Conservation (phyloP, 2,797 vertebrate genomes). For the Acipenser ruthenus region DNA sequence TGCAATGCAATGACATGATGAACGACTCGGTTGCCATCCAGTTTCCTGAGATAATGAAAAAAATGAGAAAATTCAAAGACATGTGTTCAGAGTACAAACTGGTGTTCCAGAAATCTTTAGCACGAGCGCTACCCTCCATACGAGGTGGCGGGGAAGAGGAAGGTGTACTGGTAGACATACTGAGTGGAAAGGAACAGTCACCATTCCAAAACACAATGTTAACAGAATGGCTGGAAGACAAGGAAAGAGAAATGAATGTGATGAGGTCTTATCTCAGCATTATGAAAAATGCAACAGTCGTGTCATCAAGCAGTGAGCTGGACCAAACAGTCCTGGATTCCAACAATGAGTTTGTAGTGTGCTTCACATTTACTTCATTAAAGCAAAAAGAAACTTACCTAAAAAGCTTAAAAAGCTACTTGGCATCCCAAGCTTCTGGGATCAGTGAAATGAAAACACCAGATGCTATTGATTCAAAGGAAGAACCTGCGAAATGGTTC, state of each 20-base stretch:
- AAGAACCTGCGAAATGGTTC: slow-evolving; percentile 21
- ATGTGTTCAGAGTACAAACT: slow-evolving; percentile 29
- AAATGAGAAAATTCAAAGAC: slow-evolving; percentile 24
- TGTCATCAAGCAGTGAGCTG: slow-evolving; percentile 25
- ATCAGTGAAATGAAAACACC: not conserved
- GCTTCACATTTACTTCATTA: slow-evolving; percentile 30
- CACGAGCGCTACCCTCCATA: slow-evolving; percentile 24
- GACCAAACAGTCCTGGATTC: slow-evolving; percentile 18
- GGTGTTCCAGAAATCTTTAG: slow-evolving; percentile 30
- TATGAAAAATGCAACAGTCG: slow-evolving; percentile 19
- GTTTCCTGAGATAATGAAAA: slow-evolving; percentile 29
- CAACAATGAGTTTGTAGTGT: slow-evolving; percentile 20
- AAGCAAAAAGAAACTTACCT: slow-evolving; percentile 20
- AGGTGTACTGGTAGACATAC: slow-evolving; percentile 16
- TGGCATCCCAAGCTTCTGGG: not conserved
- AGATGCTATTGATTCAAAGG: not conserved
- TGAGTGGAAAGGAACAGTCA: slow-evolving; percentile 16
- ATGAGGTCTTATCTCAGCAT: slow-evolving; percentile 25
- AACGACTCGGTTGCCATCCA: slow-evolving; percentile 13
- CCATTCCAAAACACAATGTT: slow-evolving; percentile 20
- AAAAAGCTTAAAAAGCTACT: slow-evolving; percentile 18
- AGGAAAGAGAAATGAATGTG: slow-evolving; percentile 24
- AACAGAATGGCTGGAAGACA: slow-evolving; percentile 15
- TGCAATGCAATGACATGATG: slow-evolving; percentile 27
- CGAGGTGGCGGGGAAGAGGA: slow-evolving; percentile 22